A percentile compares a stretch with the other conserved stretches of the same genome.
Conservation (phyloP, 2,888 invertebrate species). For the Drosophila recens region DNA sequence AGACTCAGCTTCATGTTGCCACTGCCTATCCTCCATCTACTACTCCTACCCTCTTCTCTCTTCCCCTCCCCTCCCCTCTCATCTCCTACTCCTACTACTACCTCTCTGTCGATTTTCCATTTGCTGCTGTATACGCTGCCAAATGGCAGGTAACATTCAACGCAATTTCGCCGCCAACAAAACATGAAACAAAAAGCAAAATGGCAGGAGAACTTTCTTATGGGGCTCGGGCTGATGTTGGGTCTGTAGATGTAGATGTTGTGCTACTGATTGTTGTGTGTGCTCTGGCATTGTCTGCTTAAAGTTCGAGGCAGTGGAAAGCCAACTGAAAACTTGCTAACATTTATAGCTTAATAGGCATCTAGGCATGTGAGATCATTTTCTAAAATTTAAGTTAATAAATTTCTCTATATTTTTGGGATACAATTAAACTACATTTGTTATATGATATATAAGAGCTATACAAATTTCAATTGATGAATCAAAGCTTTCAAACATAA, state of each 20-base stretch:
- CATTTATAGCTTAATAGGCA: not conserved
- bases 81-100: not conserved
- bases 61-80: not conserved
- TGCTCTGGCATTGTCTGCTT: conserved; percentile 40
- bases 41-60: not conserved
- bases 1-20: conserved; percentile 30
- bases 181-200: conserved; percentile 58
- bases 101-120: conserved; percentile 16
- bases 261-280: conserved; percentile 18
- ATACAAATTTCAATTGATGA: not conserved
- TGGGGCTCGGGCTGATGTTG: conserved; percentile 5
- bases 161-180: conserved; percentile 75
- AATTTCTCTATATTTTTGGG: not conserved
- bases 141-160: conserved; percentile 80
- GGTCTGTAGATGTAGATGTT: conserved; percentile 4
- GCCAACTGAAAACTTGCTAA: conserved; percentile 1
- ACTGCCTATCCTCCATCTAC: not conserved
- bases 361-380: not conserved
- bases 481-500: not conserved
- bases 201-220: conserved; percentile 30
- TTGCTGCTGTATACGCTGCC: conserved; percentile 56
- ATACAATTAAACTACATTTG: too few relatives aligned
- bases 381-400: too few relatives aligned
- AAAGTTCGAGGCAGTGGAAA: conserved; percentile 28
- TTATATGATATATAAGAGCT: too few relatives aligned